Conservation (phyloP, 2,888 invertebrate genomes). For the Euzophera pinguis region DNA sequence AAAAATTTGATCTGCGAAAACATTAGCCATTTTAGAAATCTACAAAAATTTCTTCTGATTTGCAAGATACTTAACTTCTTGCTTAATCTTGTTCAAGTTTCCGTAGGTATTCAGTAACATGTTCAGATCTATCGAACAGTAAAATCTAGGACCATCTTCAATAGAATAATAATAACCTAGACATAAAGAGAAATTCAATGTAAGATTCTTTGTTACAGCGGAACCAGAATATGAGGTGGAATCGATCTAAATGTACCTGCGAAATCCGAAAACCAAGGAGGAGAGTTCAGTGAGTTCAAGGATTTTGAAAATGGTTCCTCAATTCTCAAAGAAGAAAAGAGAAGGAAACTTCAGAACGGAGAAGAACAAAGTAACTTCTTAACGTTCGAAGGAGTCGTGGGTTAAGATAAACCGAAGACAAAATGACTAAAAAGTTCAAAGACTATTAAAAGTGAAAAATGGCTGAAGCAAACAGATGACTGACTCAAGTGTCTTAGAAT, state of each 20-base stretch:
- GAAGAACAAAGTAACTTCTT: not conserved
- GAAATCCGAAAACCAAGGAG: constrained; percentile 37
- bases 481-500: constrained; percentile 49
- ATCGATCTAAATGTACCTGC: constrained; percentile 66
- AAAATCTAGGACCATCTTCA: no score
- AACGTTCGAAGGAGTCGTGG: not conserved
- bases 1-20: no score
- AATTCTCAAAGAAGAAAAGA: not conserved
- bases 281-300: constrained; percentile 25
- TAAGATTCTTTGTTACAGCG: constrained; percentile 60
- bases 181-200: constrained; percentile 24
- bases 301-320: constrained; percentile 9
- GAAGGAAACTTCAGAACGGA: constrained; percentile 15
- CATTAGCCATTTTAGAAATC: no score
- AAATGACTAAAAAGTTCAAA: constrained; percentile 11
- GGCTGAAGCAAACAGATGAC: constrained; percentile 28
- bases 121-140: no score
- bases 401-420: constrained; percentile 26
- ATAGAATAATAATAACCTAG: not conserved
- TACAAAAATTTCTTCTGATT: no score
- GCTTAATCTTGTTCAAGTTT: no score
- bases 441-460: constrained; percentile 11
- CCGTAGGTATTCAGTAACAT: no score
- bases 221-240: constrained; percentile 72
- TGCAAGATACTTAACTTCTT: no score